Base-by-base conservation (phyloP, 2,888 invertebrate species). In the Dendrolimus houi region DNA sequence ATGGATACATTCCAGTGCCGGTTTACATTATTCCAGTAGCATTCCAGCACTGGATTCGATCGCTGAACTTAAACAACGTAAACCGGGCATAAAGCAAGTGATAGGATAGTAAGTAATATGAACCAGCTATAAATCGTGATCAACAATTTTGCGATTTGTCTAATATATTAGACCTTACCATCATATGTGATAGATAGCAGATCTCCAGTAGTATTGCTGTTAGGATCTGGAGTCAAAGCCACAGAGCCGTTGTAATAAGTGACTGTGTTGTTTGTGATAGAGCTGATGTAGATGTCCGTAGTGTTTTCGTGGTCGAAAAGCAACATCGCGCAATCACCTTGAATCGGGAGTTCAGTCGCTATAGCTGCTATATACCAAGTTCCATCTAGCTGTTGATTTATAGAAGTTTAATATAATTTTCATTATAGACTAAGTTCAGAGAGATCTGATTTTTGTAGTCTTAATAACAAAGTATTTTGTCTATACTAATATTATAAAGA, bases 271-370 rank as follows among this genome's bases (percentile, higher is more conserved):
- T 89, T 88, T 2, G 77, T 74, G 41, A 86, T 75, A 87, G 87
- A 87, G 58, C 82, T 83, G 60, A 89, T 83, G 8, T 85, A 85
- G 0, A 89, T 76, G 12, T 87, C 85, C 0, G 87, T 81, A 0
- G 85, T 85, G 62, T 87, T 81, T 64, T 86, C 85, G 47, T 89
- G 88, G 56, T 82, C 87, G 62, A 88, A 89, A 55, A 79, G 69
- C 0, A 89, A 79, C 68, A 76, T 85, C 0, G 86, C 87, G 41
- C 89, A 89, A 56, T 87, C 85, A 0, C 86, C 89, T 59, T 77
- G 61, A 2, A 85, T 72, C 7, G 73, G 61, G 9, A 85, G 69
- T 56, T 87, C 84, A 0, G 85, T 78, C 0, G 88, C 84, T 0
- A 83, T 74, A 0, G 83, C 85, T 54, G 82, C 71, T 42, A 89